Evolutionary conservation across 1,140 invertebrate species (phyloP), one percentile per base, ranked within the genome.

Genomic region (Bombus superbus): DNA sequence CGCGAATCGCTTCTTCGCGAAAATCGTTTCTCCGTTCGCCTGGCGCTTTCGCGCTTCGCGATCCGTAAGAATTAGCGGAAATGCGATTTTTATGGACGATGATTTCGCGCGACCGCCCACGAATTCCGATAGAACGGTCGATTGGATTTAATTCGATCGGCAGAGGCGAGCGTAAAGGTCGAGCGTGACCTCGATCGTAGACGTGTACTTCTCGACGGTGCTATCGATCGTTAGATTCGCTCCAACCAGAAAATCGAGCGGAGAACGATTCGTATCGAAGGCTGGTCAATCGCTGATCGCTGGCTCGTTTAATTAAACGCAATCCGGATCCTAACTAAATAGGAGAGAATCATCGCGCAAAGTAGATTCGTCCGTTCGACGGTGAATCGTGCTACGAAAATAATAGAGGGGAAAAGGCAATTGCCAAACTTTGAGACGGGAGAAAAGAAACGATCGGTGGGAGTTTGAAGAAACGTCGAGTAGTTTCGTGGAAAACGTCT

Each of bases 121-220:
- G 42, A 18, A 47, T 35, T n/a, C 10, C 8, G 3, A 4, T 5
- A 22, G 28, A 53, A 66, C 22, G 35, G 22, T 6, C 71, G 32
- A 66, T 77, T 68, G 74, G 40, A 82, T 74, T 74, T 84, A 59
- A 84, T 69, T 59, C 35, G 47, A 77, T 84, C 66, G 62, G 5
- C 28, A 38, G 25, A 35, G 59, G 8, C 13, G 25, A 32, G 44
- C 32, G 64, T 62, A 59, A 38, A 81, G 66, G 69, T 59, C 38
- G 77, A 77, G 74, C 68, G 47, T 79, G 88, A 78, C 35, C 74
- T 57, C 64, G n/a, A 81, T 72, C 38, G 73, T 71, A 86, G 74
- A 88, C 42, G 64, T 32, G 32, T 80, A 57, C 28, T 79, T 73
- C 62, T 57, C 42, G 53, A 35, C 62, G 44, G 38, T 62, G 62